Base-by-base conservation (phyloP, 2,888 invertebrate genomes). In the Oxycera nigricornis region DNA sequence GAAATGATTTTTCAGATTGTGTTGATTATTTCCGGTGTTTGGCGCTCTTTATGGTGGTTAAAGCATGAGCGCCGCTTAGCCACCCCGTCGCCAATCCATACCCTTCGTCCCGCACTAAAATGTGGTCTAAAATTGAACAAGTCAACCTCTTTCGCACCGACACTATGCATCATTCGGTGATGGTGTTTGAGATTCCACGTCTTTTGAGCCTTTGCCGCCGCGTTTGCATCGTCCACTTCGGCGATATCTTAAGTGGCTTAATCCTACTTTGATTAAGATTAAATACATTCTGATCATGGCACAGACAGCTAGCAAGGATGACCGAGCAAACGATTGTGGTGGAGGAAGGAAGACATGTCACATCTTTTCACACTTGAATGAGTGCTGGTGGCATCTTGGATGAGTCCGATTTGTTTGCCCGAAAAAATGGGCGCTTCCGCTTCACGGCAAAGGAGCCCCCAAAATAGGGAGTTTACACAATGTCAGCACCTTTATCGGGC, bases 291-390 rank as follows among this genome's bases (percentile, higher is more conserved):
- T 20, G 11, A 22, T 22, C 4, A 46, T n/a, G 11, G 14, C 17
- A 3, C 4, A 7, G n/a, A 14, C 14, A 11, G 17, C 46, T 35
- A 17, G 11, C 6, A 7, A 46, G 6, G 3, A 46, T 11, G 17
- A 46, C 14, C 14, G n/a, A 46, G 14, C 14, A 11, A 46, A 11
- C 3, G 14, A 3, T 17, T 46, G 46, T 7, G 17, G 46, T 17
- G 14, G 14, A 46, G 46, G 46, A 46, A n/a, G 14, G 6, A 7
- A 35, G 35, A 6, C 50, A 50, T 50, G 52, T 55, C 20, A 55
- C 11, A 46, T n/a, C 17, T 50, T 3, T 55, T 55, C 52, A 55
- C 52, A 55, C 52, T 22, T 55, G 52, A 55, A 55, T 22, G 52
- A 55, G 22, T 46, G 4, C 3, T 14, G 3, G n/a, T 14, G 46